Evolutionary conservation across 2,113 vertebrate species (phyloP).

Genomic region (Thymallus thymallus): DNA sequence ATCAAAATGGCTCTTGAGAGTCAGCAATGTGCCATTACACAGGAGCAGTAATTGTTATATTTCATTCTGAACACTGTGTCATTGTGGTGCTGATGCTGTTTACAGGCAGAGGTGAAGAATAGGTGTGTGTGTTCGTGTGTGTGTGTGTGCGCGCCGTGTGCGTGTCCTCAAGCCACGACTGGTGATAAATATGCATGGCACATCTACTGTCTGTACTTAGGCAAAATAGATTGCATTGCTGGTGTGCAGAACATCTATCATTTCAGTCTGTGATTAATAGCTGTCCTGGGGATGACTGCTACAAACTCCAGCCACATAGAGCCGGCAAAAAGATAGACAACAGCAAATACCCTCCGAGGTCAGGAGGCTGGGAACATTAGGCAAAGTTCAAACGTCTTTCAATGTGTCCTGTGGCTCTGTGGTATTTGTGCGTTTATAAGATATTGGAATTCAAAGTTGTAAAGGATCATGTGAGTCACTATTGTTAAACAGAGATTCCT

Average conservation of each 20-base stretch:
- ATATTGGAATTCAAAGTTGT: slow-evolving; percentile 12
- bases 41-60: slow-evolving; percentile 49
- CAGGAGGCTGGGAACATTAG: slow-evolving; percentile 47
- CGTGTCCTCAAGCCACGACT: slow-evolving; percentile 38
- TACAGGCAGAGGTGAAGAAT: slow-evolving; percentile 29
- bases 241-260: slow-evolving; percentile 77
- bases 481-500: too few relatives aligned
- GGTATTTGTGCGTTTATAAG: slow-evolving; percentile 39
- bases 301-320: slow-evolving; percentile 4
- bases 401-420: slow-evolving; percentile 47
- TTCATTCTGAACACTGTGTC: slow-evolving; percentile 56
- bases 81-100: slow-evolving; percentile 48
- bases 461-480: too few relatives aligned
- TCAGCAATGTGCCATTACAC: slow-evolving; percentile 53
- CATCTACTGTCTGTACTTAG: slow-evolving; percentile 69
- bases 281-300: slow-evolving; percentile 69
- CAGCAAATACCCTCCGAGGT: slow-evolving; percentile 18
- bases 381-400: slow-evolving; percentile 41
- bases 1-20: slow-evolving; percentile 47
- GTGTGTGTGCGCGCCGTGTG: slow-evolving; percentile 18
- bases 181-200: slow-evolving; percentile 67
- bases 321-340: slow-evolving; percentile 9
- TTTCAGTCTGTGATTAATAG: slow-evolving; percentile 77
- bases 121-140: slow-evolving; percentile 24
- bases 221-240: slow-evolving; percentile 73